A percentile compares a stretch with the other conserved stretches of the same genome.
Conservation (phyloP, 2,113 vertebrate genomes). For the Montifringilla adamsi region DNA sequence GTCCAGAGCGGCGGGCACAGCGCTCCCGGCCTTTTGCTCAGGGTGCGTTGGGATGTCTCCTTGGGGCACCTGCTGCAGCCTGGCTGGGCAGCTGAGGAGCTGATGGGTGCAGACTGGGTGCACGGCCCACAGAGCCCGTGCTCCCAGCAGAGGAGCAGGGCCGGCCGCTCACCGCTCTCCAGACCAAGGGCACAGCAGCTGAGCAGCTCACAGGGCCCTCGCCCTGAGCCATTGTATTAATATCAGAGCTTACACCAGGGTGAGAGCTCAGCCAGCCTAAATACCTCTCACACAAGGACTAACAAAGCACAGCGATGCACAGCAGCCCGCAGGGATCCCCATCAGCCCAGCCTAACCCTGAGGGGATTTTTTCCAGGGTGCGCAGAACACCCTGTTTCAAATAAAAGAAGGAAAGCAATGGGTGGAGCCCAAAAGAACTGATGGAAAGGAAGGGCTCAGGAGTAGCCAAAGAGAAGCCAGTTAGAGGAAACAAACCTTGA, state of each 20-base stretch:
- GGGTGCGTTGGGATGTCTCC: background rate
- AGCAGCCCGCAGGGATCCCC: background rate
- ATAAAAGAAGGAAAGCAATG: background rate
- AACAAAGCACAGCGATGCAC: background rate
- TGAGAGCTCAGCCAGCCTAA: conserved; percentile 11
- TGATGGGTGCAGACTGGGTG: background rate
- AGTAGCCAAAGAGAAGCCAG: background rate
- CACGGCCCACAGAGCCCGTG: fast-evolving
- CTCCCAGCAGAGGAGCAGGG: background rate
- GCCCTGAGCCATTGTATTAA: conserved; percentile 13
- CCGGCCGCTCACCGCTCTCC: fast-evolving
- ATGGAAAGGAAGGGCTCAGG: background rate
- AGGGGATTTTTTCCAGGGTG: background rate
- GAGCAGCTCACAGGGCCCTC: background rate
- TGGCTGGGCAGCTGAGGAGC: background rate
- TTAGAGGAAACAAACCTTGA: conserved; percentile 28
- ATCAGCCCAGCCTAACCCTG: background rate
- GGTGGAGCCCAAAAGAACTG: background rate
- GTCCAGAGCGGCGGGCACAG: fast-evolving
- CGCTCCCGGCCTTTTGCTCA: background rate
- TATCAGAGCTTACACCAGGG: conserved; percentile 41
- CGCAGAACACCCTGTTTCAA: background rate
- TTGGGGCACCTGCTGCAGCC: fast-evolving
- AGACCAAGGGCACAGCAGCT: background rate
- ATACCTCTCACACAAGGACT: background rate